These are phyloP conservation scores for Bolinopsis microptera DNA, from an alignment of 37 sponge, comb jelly and placozoan species.

Conservation along the genomic window DNA sequence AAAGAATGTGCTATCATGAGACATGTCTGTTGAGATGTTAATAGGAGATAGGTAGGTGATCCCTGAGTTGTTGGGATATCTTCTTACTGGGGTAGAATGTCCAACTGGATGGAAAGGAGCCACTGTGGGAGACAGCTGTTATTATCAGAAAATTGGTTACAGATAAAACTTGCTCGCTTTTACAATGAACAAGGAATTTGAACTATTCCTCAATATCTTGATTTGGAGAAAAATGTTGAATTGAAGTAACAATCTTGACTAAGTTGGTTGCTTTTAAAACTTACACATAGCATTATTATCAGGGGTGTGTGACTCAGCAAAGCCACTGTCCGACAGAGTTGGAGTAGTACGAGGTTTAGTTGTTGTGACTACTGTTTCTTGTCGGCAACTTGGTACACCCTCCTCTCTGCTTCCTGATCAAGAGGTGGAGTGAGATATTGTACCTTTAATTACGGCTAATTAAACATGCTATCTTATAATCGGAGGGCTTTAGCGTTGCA, in stretches of 20 bases:
- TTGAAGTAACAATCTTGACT: too few species aligned
- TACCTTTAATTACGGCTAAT: not conserved
- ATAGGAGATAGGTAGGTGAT: constrained; percentile 53
- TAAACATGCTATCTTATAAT: not conserved
- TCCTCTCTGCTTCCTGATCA: not conserved
- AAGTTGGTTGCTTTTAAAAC: too few species aligned
- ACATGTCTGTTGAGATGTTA: constrained; percentile 33
- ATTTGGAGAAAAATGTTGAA: too few species aligned
- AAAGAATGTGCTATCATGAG: constrained; percentile 48
- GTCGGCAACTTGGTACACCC: not conserved
- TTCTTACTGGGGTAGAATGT: constrained; percentile 43
- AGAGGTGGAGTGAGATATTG: too few species aligned
- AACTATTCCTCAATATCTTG: too few species aligned
- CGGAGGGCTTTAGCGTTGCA: too few species aligned
- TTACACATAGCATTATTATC: constrained; percentile 39
- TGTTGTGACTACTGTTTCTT: not conserved
- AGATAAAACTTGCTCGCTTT: too few species aligned
- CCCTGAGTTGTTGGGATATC: constrained; percentile 8
- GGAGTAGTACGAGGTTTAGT: constrained; percentile 1
- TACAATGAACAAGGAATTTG: too few species aligned
- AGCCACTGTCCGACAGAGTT: constrained; percentile 37
- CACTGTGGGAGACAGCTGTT: not conserved
- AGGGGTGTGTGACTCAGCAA: constrained; percentile 16
- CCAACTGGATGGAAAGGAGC: constrained; percentile 46
- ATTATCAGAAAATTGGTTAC: too few species aligned